Conservation (phyloP, 2,113 vertebrate species). For the Rhodinocichla rosea region DNA sequence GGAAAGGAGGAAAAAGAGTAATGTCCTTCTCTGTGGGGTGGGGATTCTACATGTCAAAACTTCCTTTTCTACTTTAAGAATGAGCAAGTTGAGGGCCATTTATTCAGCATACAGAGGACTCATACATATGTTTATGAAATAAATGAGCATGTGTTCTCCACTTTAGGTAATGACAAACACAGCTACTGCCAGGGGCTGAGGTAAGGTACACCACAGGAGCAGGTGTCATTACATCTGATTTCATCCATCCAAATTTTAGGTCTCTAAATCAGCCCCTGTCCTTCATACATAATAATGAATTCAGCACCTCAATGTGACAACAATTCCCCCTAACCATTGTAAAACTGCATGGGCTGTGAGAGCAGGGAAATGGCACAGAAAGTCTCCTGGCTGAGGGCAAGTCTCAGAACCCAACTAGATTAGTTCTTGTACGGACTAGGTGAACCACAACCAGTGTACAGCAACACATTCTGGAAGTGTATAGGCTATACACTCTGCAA, state of each 20-base stretch:
- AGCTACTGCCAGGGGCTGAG: not conserved
- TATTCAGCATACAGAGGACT: not conserved
- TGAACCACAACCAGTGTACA: not conserved
- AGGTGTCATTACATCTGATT: not conserved
- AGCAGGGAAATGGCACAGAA: not conserved
- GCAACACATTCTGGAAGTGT: not conserved
- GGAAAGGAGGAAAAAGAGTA: not conserved
- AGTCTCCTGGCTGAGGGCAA: not conserved
- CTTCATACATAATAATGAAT: not conserved
- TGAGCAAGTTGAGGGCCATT: not conserved
- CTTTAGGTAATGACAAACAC: not conserved
- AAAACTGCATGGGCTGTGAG: not conserved
- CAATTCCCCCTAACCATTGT: not conserved
- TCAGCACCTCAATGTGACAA: not conserved
- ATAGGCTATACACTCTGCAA: not conserved
- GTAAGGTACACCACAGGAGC: not conserved
- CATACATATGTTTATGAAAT: not conserved
- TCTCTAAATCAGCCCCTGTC: not conserved
- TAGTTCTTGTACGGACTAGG: not conserved
- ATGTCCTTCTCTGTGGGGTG: not conserved
- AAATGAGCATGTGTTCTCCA: not conserved
- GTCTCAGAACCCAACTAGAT: not conserved
- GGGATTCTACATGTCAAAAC: not conserved
- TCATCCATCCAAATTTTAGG: not conserved
- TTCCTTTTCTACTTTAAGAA: not conserved